Evolutionary conservation across 2,888 invertebrate species (phyloP), one percentile per base, ranked within the genome.

Genomic region (Periphyllus acericola): DNA sequence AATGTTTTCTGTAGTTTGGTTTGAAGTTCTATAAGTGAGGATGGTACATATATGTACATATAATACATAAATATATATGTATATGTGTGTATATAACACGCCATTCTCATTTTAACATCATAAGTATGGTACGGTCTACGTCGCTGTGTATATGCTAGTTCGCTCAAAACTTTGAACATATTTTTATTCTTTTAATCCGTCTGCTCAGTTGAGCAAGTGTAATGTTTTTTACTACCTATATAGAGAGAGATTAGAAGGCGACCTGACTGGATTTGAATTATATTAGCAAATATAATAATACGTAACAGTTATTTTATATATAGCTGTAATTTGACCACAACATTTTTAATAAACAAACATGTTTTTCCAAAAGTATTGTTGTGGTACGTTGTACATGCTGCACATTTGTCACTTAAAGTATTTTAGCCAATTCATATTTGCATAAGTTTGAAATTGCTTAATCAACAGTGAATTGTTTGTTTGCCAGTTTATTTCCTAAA

Each of bases 1-100:
- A 83, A 36, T 83, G 74, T 83, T 83, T 82, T 79, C 82, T 83
- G 36, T 60, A 36, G 36, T 55, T n/a, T 2, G 60, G n/a, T 75
- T 60, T 60, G 60, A 75, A 83, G 83, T 75, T 71, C 68, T 68
- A 81, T 68, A 68, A 19, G 36, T 29, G 40, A 40, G 29, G 29
- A 81, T 68, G 81, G 21, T 36, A 80, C 60, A 36, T 9, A 21
- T 29, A 52, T 29, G 52, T 17, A 17, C 52, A 52, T 52, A 11
- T 17, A 9, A 60, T 25, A 21, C 9, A 55, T 21, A 19, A 4
- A 21, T 55, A 55, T 21, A 55, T 21, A 55, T 21, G 1, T 5
- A 75, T 6, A 36, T 14, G n/a, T n/a, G 3, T n/a, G 21, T 17
- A 34, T 9, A 82, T 11, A 46, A 68, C 32, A 52, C 5, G 25